These are phyloP conservation scores for Falco berigora DNA, from an alignment of 2,797 vertebrate species.

Conservation along the genomic window DNA sequence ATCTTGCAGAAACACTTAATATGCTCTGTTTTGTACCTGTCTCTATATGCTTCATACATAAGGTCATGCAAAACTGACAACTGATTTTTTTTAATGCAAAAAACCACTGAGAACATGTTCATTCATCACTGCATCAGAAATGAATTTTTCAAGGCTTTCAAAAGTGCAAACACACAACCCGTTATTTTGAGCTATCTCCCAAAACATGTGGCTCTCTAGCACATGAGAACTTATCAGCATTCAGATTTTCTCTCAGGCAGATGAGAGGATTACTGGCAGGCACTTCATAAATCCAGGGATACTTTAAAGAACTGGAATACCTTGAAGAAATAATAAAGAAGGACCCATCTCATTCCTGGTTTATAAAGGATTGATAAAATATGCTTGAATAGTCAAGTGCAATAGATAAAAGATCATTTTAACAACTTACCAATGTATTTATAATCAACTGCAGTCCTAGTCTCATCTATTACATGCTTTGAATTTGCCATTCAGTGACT, in stretches of 20 bases:
- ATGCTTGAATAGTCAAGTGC: not conserved
- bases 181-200: not conserved
- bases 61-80: not conserved
- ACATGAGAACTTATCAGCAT: fast-evolving
- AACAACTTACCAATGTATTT: not conserved
- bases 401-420: not conserved
- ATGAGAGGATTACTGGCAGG: not conserved
- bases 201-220: not conserved
- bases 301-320: not conserved
- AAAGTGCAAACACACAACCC: not conserved
- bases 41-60: not conserved
- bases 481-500: not conserved
- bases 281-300: not conserved
- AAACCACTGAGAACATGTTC: not conserved
- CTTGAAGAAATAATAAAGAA: not conserved
- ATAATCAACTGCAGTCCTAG: not conserved
- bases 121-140: not conserved
- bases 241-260: not conserved
- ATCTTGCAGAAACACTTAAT: not conserved
- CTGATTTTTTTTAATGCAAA: not conserved
- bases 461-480: not conserved
- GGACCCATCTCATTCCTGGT: not conserved
- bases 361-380: not conserved
- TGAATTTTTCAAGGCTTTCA: not conserved
- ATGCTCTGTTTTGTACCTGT: not conserved